Conservation (phyloP, 2,888 invertebrate species). For the Pyrocoelia pectoralis region DNA sequence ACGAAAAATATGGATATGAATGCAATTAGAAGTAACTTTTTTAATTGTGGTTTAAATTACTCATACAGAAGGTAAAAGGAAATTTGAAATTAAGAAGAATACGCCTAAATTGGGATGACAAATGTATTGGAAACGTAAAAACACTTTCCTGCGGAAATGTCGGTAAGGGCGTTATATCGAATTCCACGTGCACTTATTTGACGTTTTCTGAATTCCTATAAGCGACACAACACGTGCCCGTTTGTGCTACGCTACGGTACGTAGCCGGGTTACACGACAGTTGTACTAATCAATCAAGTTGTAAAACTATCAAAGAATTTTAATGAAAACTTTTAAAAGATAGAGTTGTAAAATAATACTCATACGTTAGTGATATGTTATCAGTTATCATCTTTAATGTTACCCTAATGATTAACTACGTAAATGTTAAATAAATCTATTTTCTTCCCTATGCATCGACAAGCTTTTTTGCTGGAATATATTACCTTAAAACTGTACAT, state of each 20-base stretch:
- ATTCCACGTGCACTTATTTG: slow-evolving; percentile 23
- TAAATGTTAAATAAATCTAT: no score
- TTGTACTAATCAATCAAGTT: slow-evolving; percentile 32
- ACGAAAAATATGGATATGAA: no score
- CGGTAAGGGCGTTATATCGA: slow-evolving; percentile 29
- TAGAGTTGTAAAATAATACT: not conserved
- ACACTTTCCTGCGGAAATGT: slow-evolving; percentile 36
- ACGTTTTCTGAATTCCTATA: slow-evolving; percentile 26
- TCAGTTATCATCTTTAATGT: no score
- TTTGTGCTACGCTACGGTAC: slow-evolving; percentile 30
- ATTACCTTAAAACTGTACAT: no score
- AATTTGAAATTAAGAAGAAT: slow-evolving; percentile 1
- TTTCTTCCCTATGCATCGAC: no score
- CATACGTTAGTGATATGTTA: no score
- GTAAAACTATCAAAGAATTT: slow-evolving; percentile 29
- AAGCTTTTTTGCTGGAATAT: no score
- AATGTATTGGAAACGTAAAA: slow-evolving; percentile 18
- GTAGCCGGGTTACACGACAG: slow-evolving; percentile 28
- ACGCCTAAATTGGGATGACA: slow-evolving; percentile 11
- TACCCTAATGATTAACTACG: no score
- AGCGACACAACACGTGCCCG: slow-evolving; percentile 31
- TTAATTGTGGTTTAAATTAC: slow-evolving; percentile 2
- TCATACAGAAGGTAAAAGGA: not conserved
- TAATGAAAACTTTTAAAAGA: slow-evolving; percentile 22
- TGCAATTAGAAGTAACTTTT: no score